These are phyloP conservation scores for Drosophila leonis DNA, from an alignment of 2,888 invertebrate species.

Conservation along the genomic window DNA sequence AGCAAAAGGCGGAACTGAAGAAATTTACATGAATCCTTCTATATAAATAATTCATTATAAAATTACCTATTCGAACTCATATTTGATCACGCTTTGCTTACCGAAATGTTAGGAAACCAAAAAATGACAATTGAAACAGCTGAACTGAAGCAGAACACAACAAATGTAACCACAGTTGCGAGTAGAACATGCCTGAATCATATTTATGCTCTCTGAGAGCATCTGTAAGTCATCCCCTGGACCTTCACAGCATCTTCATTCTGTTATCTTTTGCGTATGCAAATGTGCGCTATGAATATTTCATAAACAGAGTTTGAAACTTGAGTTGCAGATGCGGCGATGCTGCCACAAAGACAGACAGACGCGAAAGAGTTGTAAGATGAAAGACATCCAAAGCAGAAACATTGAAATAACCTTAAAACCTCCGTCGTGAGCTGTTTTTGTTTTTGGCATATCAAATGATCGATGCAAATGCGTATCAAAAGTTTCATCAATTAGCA, in stretches of 20 bases:
- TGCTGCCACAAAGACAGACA: background rate
- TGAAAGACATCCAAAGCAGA: background rate
- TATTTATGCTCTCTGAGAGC: slow-evolving; percentile 6
- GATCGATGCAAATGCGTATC: slow-evolving; percentile 50
- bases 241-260: background rate
- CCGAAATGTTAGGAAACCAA: background rate
- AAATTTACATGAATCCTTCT: background rate
- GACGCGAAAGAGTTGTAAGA: background rate
- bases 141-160: background rate
- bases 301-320: slow-evolving; percentile 5
- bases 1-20: too few species aligned
- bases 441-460: slow-evolving; percentile 42
- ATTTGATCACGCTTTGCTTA: background rate
- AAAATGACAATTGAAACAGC: background rate
- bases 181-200: background rate
- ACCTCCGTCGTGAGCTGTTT: background rate
- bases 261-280: slow-evolving; percentile 18
- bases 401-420: slow-evolving; percentile 14
- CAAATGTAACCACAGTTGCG: background rate
- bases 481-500: slow-evolving; percentile 5
- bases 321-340: background rate
- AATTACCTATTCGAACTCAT: background rate
- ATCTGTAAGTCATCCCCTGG: background rate
- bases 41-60: background rate
- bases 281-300: slow-evolving; percentile 48